A percentile compares a stretch with the other conserved stretches of the same genome.
phyloP scores from a whole-genome alignment of 1,140 invertebrate genomes.

The Euborellia annulipes region DNA sequence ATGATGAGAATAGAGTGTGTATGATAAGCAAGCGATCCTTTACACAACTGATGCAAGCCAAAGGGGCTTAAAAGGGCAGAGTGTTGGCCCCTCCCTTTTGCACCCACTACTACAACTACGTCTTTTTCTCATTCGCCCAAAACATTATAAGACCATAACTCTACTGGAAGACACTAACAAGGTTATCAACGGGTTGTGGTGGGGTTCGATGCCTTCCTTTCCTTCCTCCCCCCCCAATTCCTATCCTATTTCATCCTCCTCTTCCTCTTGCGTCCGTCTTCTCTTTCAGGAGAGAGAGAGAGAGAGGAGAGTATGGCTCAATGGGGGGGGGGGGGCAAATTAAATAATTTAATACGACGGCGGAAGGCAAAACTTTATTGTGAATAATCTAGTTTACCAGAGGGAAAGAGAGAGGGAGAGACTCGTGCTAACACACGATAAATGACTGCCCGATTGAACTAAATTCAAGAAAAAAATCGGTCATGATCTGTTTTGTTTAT shows the following conservation, averaged over 20 bases:
- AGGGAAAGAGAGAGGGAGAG: constrained; percentile 6
- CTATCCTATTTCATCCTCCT: constrained; percentile 27
- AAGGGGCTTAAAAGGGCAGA: no score
- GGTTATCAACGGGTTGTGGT: constrained; percentile 19
- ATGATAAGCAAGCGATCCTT: no score
- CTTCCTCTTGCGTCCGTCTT: constrained; percentile 12
- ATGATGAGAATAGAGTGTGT: no score
- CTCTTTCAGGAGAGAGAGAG: no score
- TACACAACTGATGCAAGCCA: no score
- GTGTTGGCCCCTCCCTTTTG: no score
- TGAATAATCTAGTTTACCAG: constrained; percentile 29
- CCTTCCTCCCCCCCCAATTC: background rate
- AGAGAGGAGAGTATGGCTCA: no score
- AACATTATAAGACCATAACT: constrained; percentile 29
- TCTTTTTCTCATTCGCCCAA: constrained; percentile 25
- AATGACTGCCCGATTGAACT: no score
- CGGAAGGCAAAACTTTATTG: constrained; percentile 29
- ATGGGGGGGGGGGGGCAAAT: no score
- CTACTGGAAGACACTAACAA: constrained; percentile 27
- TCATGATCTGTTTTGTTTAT: no score
- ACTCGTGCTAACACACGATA: constrained; percentile 1
- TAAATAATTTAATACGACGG: constrained; percentile 31
- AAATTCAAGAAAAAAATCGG: no score
- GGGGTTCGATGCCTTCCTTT: constrained; percentile 2
- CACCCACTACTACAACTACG: no score